A percentile compares a stretch with the other conserved stretches of the same genome.
Evolutionary conservation across 2,888 invertebrate genomes (phyloP).

Genomic region (Nudaria mundana): DNA sequence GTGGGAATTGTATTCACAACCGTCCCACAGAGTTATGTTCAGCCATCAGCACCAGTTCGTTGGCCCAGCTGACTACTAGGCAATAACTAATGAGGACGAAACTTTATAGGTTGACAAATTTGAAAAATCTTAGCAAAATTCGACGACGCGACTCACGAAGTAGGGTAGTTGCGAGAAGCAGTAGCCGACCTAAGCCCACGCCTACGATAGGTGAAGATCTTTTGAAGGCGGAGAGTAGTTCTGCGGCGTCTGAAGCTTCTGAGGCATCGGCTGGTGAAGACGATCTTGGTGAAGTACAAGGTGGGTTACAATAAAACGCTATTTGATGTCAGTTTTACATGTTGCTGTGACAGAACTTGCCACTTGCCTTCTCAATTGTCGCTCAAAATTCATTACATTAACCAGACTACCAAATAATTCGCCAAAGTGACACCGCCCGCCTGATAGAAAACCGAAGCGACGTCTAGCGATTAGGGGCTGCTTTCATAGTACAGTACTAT

Average conservation of each 20-base stretch:
- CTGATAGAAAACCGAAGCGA: too few relatives aligned
- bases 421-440: too few relatives aligned
- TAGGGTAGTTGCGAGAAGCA: conserved; percentile 21
- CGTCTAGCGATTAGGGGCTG: too few relatives aligned
- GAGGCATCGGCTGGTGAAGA: conserved; percentile 49
- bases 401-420: too few relatives aligned
- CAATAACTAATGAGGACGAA: conserved; percentile 1
- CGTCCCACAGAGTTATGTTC: not conserved
- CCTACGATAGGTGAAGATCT: conserved; percentile 52
- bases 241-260: conserved; percentile 41
- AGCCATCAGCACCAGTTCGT: too few relatives aligned
- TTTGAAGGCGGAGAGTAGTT: conserved; percentile 56
- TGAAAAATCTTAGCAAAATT: conserved; percentile 48
- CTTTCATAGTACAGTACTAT: too few relatives aligned
- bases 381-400: too few relatives aligned
- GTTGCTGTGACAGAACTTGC: too few relatives aligned
- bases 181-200: conserved; percentile 23
- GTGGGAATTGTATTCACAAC: not conserved
- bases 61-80: too few relatives aligned
- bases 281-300: conserved; percentile 36
- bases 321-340: too few relatives aligned
- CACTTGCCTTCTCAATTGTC: too few relatives aligned
- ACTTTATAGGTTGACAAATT: conserved; percentile 57
- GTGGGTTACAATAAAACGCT: conserved; percentile 25
- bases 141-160: conserved; percentile 45